Evolutionary conservation across 2,113 vertebrate genomes (phyloP).

Genomic region (Macrotus californicus): DNA sequence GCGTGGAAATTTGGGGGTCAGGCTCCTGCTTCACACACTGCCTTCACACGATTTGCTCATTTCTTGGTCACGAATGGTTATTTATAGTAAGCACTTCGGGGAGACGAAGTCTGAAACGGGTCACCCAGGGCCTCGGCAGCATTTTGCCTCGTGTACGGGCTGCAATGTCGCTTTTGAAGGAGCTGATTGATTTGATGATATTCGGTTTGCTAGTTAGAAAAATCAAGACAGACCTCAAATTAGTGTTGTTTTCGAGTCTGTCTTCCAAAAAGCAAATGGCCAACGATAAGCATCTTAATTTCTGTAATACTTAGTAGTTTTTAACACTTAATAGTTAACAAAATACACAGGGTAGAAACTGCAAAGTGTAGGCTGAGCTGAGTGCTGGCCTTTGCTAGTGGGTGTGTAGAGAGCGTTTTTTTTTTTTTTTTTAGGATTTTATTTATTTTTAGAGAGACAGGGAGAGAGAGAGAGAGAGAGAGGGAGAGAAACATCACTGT

Average conservation of each 20-base stretch:
- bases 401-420: not conserved
- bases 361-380: not conserved
- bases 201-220: not conserved
- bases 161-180: not conserved
- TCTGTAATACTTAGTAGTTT: not conserved
- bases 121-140: not conserved
- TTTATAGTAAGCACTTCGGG: not conserved
- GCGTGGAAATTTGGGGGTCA: fast-evolving
- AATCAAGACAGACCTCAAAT: not conserved
- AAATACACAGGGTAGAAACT: not conserved
- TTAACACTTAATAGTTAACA: not conserved
- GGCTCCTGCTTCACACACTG: not conserved
- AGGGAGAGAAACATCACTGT: no score
- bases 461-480: no score
- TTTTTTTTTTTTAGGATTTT: no score
- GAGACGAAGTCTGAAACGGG: not conserved
- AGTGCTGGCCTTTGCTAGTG: not conserved
- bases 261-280: not conserved
- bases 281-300: not conserved
- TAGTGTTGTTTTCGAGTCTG: not conserved
- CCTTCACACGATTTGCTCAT: not conserved
- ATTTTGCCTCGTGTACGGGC: not conserved
- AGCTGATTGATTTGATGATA: not conserved
- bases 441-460: no score
- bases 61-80: not conserved